Percentiles rank a stretch among this genome's conserved stretches.
These are phyloP conservation scores for Ostrea edulis DNA, from an alignment of 1,140 invertebrate species.

Conservation along the genomic window DNA sequence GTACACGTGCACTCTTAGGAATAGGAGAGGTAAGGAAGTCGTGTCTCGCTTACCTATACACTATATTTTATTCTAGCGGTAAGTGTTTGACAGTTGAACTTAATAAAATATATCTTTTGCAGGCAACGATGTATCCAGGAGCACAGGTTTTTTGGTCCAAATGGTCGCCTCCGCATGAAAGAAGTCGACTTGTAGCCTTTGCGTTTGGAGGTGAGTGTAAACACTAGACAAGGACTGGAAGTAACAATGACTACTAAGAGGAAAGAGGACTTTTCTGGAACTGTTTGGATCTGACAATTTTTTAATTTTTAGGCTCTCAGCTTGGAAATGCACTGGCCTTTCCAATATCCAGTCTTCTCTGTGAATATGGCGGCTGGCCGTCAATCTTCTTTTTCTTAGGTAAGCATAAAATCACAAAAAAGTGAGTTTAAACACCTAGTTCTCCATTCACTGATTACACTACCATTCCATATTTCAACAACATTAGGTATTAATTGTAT, in stretches of 20 bases:
- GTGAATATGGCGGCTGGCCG: conserved; percentile 86
- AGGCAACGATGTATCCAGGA: conserved; percentile 94
- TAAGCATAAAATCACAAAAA: conserved; percentile 70
- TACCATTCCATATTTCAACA: too few relatives aligned
- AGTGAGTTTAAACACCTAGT: too few relatives aligned
- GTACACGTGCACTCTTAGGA: conserved; percentile 78
- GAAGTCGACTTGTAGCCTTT: conserved; percentile 74
- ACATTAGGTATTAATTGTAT: too few relatives aligned
- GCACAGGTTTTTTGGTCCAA: conserved; percentile 86
- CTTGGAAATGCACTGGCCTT: conserved; percentile 78
- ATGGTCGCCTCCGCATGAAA: conserved; percentile 77
- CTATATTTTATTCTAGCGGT: neutral
- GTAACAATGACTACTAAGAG: neutral
- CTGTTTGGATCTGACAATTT: neutral
- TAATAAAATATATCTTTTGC: neutral
- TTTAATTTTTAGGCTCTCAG: conserved; percentile 66
- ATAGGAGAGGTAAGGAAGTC: conserved; percentile 75
- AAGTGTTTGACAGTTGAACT: too few relatives aligned
- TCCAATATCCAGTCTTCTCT: conserved; percentile 75
- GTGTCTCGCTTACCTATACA: neutral
- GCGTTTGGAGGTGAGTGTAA: conserved; percentile 72
- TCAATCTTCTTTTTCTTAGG: conserved; percentile 94
- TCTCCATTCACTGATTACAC: too few relatives aligned
- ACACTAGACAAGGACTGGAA: neutral
- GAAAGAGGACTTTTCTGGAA: too few relatives aligned